Percentiles rank a stretch among this genome's conserved stretches.
Conservation (phyloP, 2,888 invertebrate genomes). For the Agrenia bidenticulata region DNA sequence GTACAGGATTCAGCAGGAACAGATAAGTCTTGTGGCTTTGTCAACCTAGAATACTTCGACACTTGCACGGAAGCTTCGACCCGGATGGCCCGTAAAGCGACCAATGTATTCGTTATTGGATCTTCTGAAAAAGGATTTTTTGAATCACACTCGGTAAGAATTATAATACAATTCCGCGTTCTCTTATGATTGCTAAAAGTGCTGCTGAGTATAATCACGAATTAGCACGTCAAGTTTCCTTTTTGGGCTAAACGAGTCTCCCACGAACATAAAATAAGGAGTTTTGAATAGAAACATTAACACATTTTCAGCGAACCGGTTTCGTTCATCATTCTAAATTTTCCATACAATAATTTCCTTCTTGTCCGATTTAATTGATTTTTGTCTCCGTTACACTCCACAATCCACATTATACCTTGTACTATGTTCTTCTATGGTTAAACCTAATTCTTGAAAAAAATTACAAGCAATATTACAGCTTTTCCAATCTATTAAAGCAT, state of each 20-base stretch:
- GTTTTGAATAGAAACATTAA: constrained; percentile 7
- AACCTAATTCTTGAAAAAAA: too few relatives aligned
- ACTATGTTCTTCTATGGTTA: too few relatives aligned
- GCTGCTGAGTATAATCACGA: constrained; percentile 23
- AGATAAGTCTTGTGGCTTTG: constrained; percentile 54
- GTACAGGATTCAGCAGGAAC: constrained; percentile 51
- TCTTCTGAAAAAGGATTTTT: constrained; percentile 55
- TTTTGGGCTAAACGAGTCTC: constrained; percentile 34
- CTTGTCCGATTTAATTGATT: too few relatives aligned
- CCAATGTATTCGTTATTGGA: constrained; percentile 54
- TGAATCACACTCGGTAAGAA: constrained; percentile 52
- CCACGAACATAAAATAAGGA: constrained; percentile 7
- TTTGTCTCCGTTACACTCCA: too few relatives aligned
- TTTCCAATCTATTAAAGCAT: too few relatives aligned
- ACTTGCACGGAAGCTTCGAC: constrained; percentile 54
- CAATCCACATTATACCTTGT: too few relatives aligned
- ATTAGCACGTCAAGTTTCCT: constrained; percentile 36
- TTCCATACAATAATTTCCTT: too few relatives aligned
- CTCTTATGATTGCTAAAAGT: constrained; percentile 3
- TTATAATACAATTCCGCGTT: neutral
- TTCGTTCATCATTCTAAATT: neutral
- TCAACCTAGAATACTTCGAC: constrained; percentile 55
- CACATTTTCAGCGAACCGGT: constrained; percentile 21
- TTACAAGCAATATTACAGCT: too few relatives aligned
- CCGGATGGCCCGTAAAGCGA: constrained; percentile 54